Base-by-base conservation (phyloP, 64 coral and sea anemone species). In the Dendrophyllia cribrosa region DNA sequence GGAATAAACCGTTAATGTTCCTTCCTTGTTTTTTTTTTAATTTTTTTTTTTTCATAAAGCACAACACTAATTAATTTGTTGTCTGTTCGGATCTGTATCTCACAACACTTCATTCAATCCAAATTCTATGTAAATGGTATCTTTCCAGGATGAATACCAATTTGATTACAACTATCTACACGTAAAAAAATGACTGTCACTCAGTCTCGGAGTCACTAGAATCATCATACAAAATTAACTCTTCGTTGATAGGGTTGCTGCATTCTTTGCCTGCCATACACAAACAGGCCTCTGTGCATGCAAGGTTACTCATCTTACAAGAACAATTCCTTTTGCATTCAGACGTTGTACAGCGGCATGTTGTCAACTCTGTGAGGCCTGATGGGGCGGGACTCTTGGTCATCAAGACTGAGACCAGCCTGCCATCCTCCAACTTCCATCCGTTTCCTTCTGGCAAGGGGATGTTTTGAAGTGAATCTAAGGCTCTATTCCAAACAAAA, bases 351-450 rank as follows among this genome's bases (percentile, higher is more conserved):
- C 81, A 84, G 3, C 58, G 6, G 45, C 81, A 84, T 9, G 59
- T 84, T 17, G 58, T 70, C 7, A 87, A 63, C 64, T 68, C 83
- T 3, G 44, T 50, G 2, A 86, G 12, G 5, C 62, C 64, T 46
- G 17, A 14, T 69, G 82, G 82, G 1, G 59, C 82, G 5, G 82
- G 84, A 55, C 9, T 45, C 49, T 43, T 66, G 45, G 82, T 49
- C 65, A 70, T 70, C 61, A 86, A 34, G 9, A 70, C 62, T 15
- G 82, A 61, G 3, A 25, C 7, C 5, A 47, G 82, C 20, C 34
- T 52, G n/a, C 72, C 77, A 73, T 83, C 77, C 8, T 74, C 64
- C 45, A 53, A 59, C 75, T 94, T 15, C 86, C 76, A 88, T 58
- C 65, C 86, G 45, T 50, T 25, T 82, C 58, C 92, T 84, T 76